phyloP scores from a whole-genome alignment of 2,888 invertebrate genomes.

The Hyposoter dolosus region DNA sequence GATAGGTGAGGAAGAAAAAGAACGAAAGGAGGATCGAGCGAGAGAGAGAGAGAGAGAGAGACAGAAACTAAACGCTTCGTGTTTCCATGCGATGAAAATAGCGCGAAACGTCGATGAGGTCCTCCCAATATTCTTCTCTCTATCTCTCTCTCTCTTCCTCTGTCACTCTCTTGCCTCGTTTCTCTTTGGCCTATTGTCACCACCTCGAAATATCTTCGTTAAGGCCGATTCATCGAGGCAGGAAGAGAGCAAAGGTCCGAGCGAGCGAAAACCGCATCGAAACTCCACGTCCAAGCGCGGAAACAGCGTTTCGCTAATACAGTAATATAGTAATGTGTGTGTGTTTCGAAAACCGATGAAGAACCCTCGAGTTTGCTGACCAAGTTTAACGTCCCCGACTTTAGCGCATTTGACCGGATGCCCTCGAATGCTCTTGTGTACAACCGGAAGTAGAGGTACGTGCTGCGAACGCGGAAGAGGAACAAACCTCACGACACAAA shows the following conservation, averaged over 20 bases:
- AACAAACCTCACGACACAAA: slow-evolving; percentile 6
- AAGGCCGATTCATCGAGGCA: slow-evolving; percentile 64
- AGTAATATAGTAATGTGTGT: not conserved
- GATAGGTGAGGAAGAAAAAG: slow-evolving; percentile 42
- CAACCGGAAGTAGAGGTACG: slow-evolving; percentile 60
- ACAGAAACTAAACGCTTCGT: slow-evolving; percentile 35
- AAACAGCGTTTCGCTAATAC: slow-evolving; percentile 12
- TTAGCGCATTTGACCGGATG: slow-evolving; percentile 49
- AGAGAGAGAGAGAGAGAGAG: not conserved
- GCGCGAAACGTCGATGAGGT: slow-evolving; percentile 72
- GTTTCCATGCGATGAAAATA: slow-evolving; percentile 66
- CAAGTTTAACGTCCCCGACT: slow-evolving; percentile 17
- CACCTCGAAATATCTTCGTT: slow-evolving; percentile 66
- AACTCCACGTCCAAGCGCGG: slow-evolving; percentile 27
- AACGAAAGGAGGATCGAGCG: not conserved
- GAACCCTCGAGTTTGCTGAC: slow-evolving; percentile 21
- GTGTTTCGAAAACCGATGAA: not conserved
- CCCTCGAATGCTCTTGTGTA: slow-evolving; percentile 32
- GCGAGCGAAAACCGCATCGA: slow-evolving; percentile 29
- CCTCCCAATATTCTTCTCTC: slow-evolving; percentile 68
- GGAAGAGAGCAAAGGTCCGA: slow-evolving; percentile 34
- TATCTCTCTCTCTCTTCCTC: slow-evolving; percentile 45
- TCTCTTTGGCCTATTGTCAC: slow-evolving; percentile 55
- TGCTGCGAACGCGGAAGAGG: slow-evolving; percentile 45
- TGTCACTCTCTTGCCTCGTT: slow-evolving; percentile 17